Evolutionary conservation across 2,888 invertebrate species (phyloP), one percentile per base, ranked within the genome.

Genomic region (Sinotaia quadrata): DNA sequence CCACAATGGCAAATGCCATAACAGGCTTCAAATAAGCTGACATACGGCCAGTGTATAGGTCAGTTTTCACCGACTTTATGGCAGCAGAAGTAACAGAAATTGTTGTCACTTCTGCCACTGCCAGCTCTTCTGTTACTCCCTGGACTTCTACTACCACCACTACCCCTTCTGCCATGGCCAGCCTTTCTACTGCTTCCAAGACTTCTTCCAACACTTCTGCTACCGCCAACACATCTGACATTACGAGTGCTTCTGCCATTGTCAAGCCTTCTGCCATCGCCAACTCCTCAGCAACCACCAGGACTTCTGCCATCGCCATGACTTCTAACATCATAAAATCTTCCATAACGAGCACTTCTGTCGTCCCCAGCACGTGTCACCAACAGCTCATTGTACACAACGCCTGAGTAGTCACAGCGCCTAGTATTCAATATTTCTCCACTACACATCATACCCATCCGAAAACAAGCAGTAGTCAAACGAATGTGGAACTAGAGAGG

Each of bases 241-340:
- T 56, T 56, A 56, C 52, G n/a, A 65, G 54, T 56, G 33, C 65
- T 56, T 34, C 65, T 56, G 34, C 56, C 44, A 65, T 56, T 34
- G 56, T 56, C 36, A 65, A 52, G 52, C 52, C 56, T 65, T 56
- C 65, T 56, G 56, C 65, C 56, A 56, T 34, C 56, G 56, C 65
- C 56, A 52, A 52, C 59, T 59, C 67, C 59, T 41, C 58, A 34
- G 59, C 67, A 21, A 65, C 65, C 44, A 67, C 67, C 59, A 67
- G 44, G 58, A 67, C 67, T 59, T 59, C 67, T 59, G 44, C 57
- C 59, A 67, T 47, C 59, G 37, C 67, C 59, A 59, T 58, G 58
- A 59, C 58, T 67, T 59, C 31, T 51, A 41, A 10, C 15, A 41
- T 15, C 15, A 41, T 15, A 12, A 41, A 10, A 12, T 12, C 41